Evolutionary conservation across 2,797 vertebrate genomes (phyloP), one percentile per base, ranked within the genome.

Genomic region (Oophaga sylvatica): DNA sequence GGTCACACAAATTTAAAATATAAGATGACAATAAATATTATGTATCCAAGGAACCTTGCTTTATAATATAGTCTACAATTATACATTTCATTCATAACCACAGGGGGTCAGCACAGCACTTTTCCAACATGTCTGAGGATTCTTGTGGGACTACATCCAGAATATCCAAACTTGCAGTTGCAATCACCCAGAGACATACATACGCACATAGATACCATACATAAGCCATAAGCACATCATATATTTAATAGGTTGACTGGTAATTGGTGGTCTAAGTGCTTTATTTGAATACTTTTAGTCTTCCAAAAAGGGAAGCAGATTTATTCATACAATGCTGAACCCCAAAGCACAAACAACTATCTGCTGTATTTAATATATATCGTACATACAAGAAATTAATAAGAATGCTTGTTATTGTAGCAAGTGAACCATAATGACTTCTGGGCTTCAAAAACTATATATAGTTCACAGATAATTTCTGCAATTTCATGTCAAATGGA

Each of bases 91-190:
- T 13, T 29, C 71, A 82, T 86, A 89, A 56, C 87, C 87, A 89
- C 87, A 89, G 84, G 87, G 75, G 87, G 87, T 89, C 87, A 89
- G 84, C 84, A 89, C 84, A 70, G 87, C 77, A 76, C 83, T 88
- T 88, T 85, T 53, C 26, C 60, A 53, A 56, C 22, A 41, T 5
- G 35, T 17, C 7, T 80, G 41, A 84, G 56, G 12, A 65, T 68
- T 67, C 41, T 53, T 12, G 3, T 26, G n/a, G 45, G 15, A 65
- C 16, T 22, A 41, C 53, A 77, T 62, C 19, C 41, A 84, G 19
- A 29, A 68, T 29, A 56, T 29, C 1, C 22, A 77, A 65, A 26
- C 17, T 31, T 85, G 59, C 19, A 77, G 31, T 48, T 65, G 12
- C 12, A 79, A 60, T 31, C 77, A 60, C n/a, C 57, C 11, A 16